Conservation (phyloP, 2,113 vertebrate species). For the Spizaetus ornatus region DNA sequence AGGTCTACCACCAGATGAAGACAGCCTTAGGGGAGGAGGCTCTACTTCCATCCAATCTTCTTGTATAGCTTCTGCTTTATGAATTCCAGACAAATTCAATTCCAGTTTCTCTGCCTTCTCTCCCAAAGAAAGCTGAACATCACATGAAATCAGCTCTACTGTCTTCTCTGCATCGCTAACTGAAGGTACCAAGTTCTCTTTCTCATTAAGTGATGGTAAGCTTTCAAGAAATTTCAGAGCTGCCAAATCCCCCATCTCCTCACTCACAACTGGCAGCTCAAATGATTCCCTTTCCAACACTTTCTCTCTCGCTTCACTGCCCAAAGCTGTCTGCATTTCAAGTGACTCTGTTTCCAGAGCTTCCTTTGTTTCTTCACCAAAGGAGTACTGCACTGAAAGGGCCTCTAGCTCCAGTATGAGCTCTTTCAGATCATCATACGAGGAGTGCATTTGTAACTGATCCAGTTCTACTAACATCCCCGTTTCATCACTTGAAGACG, state of each 20-base stretch:
- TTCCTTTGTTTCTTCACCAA: background rate
- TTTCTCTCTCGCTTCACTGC: background rate
- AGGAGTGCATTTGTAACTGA: background rate
- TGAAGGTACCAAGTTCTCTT: background rate
- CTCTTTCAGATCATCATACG: background rate
- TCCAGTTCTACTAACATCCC: background rate
- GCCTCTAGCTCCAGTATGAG: background rate
- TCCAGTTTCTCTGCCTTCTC: background rate
- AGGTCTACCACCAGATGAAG: background rate
- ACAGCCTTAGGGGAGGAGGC: background rate
- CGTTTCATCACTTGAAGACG: background rate
- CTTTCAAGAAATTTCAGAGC: background rate
- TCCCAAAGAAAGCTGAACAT: background rate
- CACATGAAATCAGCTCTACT: background rate
- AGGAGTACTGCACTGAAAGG: background rate
- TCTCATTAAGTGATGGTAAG: background rate
- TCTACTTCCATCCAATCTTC: conserved; percentile 17
- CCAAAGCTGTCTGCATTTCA: background rate
- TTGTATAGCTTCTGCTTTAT: background rate
- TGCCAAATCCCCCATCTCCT: background rate
- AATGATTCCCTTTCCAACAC: background rate
- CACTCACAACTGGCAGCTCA: background rate
- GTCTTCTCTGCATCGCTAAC: background rate
- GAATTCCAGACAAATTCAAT: background rate
- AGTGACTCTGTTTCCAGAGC: background rate